Evolutionary conservation across 2,888 invertebrate species (phyloP), one percentile per base, ranked within the genome.

Genomic region (Meghimatium bilineatum): DNA sequence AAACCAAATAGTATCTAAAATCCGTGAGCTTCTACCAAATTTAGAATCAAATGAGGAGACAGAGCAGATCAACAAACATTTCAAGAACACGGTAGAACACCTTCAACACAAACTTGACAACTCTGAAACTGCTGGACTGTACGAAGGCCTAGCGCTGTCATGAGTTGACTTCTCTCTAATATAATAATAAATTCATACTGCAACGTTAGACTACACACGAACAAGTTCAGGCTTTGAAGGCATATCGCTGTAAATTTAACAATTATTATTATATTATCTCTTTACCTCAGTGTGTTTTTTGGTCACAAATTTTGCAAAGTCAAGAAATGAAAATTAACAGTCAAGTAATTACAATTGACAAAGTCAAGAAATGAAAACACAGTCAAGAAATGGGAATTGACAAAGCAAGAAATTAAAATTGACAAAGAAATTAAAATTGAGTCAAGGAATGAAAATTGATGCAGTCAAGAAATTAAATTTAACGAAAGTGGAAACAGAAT

Each of bases 1-100:
- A 82, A 96, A 95, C 91, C 95, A 96, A 92, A 95, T 99, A 75
- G 97, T 99, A 86, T 96, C 96, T 63, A 98, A 98, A 94, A 97
- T 99, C 76, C 96, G 97, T 88, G 98, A 98, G 91, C 98, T 98
- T 93, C 94, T 99, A 52, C 97, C 98, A 0, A 98, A 97, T 93
- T 94, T 99, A 86, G 99, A 99, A 92, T 96, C 96, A 77, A 97
- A 97, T 32, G 98, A 98, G 91, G 99, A 99, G 93, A 97, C 98
- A 52, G 98, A 99, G 91, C 98, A 98, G 94, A 98, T 99, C 88
- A 97, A 97, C 87, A 97, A 97, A 92, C 99, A 99, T 93, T 97
- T 99, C 94, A 96, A 96, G 86, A 93, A 93, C 88, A 93, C 93
- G 1, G 67, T 93, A 26, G 93, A 93, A 86, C 93, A 93, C 87